Evolutionary conservation across 2,113 vertebrate species (phyloP), one percentile per base, ranked within the genome.

Genomic region (Sminthopsis crassicaudata): DNA sequence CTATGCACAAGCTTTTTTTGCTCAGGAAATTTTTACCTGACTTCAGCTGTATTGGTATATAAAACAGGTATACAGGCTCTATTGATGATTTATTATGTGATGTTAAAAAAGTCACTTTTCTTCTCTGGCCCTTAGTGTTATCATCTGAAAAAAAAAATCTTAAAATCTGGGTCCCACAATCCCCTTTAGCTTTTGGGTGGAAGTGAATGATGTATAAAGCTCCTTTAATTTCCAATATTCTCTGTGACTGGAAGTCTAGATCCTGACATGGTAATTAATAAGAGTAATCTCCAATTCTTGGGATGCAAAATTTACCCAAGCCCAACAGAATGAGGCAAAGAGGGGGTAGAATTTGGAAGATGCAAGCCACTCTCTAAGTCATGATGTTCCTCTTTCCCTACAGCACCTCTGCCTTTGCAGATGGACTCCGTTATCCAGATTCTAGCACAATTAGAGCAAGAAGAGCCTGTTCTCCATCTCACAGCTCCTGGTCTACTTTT

Each of bases 341-440:
- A 42, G n/a, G 22, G n/a, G 67, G 19, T 1, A 84, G 46, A n/a
- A 42, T 10, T 51, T 48, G 25, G 14, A 27, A 9, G 2, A 22
- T 46, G 22, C 0, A 57, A 22, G 51, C 23, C 76, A 55, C 30
- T 51, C 3, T 0, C 51, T 51, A n/a, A 25, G 12, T 42, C 96
- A 50, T 96, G 0, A 0, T 16, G 8, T 24, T 48, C 67, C 60
- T 55, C 42, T 90, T 54, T n/a, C 23, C n/a, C 94, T 27, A 8
- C 96, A 99, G 99, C 97, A 5, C 93, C 96, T 10, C 90, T 98
- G 8, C 98, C 98, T 0, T 91, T 96, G n/a, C 97, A 97, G 93
- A 99, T 99, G 98, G 96, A 98, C 55, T 98, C 98, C 0, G 97
- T 99, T 95, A 98, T 99, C 36, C 57, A 51, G 76, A 98, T 97